phyloP scores from a whole-genome alignment of 2,888 invertebrate genomes.

The Campoletis raptor region DNA sequence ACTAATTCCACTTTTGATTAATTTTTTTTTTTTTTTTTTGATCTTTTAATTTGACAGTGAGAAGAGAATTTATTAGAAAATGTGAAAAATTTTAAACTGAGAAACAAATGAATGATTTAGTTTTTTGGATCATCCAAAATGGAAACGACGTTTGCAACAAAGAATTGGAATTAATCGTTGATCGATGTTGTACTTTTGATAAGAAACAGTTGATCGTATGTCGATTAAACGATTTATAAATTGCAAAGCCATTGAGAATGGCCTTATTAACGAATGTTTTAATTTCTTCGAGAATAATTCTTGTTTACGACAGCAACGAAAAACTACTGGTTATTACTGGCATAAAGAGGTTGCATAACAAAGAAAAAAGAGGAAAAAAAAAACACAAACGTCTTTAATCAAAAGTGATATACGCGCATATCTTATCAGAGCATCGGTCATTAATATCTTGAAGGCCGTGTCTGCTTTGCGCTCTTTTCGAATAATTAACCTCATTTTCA shows the following conservation, averaged over 20 bases:
- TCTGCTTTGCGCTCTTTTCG: constrained; percentile 17
- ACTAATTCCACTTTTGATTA: no score
- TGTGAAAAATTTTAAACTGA: not conserved
- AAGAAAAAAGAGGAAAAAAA: constrained; percentile 11
- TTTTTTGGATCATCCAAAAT: not conserved
- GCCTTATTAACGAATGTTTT: not conserved
- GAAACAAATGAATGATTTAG: not conserved
- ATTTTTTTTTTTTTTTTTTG: no score
- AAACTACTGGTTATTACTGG: not conserved
- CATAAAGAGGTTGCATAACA: constrained; percentile 47
- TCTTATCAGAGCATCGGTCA: constrained; percentile 74
- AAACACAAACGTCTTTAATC: constrained; percentile 68
- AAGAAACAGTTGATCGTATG: constrained; percentile 26
- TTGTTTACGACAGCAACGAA: not conserved
- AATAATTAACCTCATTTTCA: constrained; percentile 33
- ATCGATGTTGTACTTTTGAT: constrained; percentile 41
- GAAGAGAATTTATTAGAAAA: not conserved
- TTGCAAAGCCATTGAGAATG: not conserved
- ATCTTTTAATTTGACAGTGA: no score
- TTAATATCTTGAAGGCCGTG: constrained; percentile 61
- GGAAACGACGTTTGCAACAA: not conserved
- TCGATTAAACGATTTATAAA: not conserved
- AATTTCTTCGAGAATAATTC: not conserved
- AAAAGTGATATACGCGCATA: constrained; percentile 64
- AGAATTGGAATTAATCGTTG: constrained; percentile 31